Evolutionary conservation across 2,888 invertebrate species (phyloP), one percentile per base, ranked within the genome.

Genomic region (Aphrophora alni): DNA sequence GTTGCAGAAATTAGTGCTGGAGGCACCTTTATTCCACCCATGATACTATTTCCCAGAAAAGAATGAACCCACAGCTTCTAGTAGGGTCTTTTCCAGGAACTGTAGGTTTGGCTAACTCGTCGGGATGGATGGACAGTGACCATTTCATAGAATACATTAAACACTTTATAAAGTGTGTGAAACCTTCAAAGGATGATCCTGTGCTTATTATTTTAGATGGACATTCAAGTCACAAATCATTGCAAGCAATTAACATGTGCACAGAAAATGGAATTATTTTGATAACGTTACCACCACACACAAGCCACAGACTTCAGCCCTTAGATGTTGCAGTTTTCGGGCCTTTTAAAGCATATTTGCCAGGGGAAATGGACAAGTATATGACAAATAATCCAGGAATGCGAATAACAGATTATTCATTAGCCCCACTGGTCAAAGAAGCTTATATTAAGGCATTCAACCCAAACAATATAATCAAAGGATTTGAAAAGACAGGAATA

Each of bases 21-120:
- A 71, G 87, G 89, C 7, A 76, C 81, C 17, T 89, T 84, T 83
- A 85, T 89, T 44, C 89, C 89, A 12, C 89, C 89, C 1, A 88
- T 89, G 88, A 89, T 89, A 84, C 89, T 89, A 75, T 89, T 87
- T 80, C 88, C 88, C 0, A 77, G 88, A 28, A 89, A 83, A 87
- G 88, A 80, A 85, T 88, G 87, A 87, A 87, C 71, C 87, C 87
- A 17, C 81, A 83, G 0, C 82, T 85, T 4, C 59, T 83, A 80
- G 78, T 77, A 69, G 86, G 28, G 38, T 78, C 28, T 38, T 8
- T 78, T 75, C n/a, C n/a, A n/a, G n/a, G n/a, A n/a, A n/a, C n/a
- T n/a, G n/a, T n/a, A n/a, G n/a, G 76, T 59, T 59, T 76, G 76
- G 76, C 68, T 76, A 8, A 25, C 10, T 10, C 68, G 27, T 27